These are phyloP conservation scores for Lasius platythorax DNA, from an alignment of 2,888 invertebrate species.

Conservation along the genomic window DNA sequence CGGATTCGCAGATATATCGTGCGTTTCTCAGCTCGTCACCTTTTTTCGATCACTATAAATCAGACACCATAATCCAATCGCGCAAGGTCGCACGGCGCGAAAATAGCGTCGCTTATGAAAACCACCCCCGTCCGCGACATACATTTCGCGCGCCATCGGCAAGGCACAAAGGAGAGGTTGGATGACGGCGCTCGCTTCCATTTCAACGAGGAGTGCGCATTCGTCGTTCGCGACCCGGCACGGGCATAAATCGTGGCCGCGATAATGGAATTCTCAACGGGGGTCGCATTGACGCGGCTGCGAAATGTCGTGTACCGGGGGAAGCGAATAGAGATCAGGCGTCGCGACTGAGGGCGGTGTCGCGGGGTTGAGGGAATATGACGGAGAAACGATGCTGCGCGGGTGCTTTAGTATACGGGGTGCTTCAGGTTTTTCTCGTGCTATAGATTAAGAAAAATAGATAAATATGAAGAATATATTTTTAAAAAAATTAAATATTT, in stretches of 20 bases:
- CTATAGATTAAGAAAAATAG: neutral
- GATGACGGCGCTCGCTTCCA: conserved; percentile 47
- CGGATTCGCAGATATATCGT: neutral
- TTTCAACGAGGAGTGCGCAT: conserved; percentile 44
- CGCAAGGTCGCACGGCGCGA: conserved; percentile 44
- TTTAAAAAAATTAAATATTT: neutral
- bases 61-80: conserved; percentile 26
- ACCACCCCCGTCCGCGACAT: conserved; percentile 34
- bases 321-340: conserved; percentile 75
- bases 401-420: conserved; percentile 15
- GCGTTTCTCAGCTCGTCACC: conserved; percentile 21
- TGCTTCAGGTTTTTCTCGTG: neutral
- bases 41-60: conserved; percentile 51
- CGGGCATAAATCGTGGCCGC: conserved; percentile 78
- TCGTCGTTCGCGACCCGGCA: conserved; percentile 48
- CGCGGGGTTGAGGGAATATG: conserved; percentile 41
- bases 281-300: conserved; percentile 82
- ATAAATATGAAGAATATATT: neutral
- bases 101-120: conserved; percentile 55
- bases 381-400: conserved; percentile 20
- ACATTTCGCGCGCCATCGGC: conserved; percentile 50
- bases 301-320: conserved; percentile 77
- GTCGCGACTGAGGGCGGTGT: conserved; percentile 66
- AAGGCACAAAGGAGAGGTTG: conserved; percentile 25
- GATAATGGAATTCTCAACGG: conserved; percentile 85